Conservation (phyloP, 2,113 vertebrate species). For the Tachysurus fulvidraco region DNA sequence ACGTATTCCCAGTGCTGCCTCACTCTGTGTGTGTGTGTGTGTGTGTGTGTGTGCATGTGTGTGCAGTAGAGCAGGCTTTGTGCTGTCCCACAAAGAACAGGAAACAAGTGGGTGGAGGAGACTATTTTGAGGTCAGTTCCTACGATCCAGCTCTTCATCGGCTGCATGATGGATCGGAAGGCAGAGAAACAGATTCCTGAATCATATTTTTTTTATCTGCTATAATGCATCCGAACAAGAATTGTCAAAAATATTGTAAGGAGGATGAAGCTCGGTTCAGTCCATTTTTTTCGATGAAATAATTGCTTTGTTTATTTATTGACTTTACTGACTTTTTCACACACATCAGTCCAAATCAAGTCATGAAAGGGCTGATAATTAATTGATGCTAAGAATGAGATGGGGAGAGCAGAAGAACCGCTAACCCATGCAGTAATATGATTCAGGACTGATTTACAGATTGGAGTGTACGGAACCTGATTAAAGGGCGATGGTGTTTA, state of each 20-base stretch:
- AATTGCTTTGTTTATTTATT: not conserved
- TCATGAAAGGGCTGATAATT: not conserved
- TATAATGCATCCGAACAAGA: not conserved
- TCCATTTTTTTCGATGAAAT: not conserved
- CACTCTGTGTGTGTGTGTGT: slow-evolving; percentile 8
- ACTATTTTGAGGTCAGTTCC: slow-evolving; percentile 41
- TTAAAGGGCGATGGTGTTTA: slow-evolving; percentile 4
- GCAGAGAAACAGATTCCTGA: not conserved
- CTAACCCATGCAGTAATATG: not conserved
- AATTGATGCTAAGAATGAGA: not conserved
- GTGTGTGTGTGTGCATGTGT: slow-evolving; percentile 26
- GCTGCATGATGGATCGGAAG: slow-evolving; percentile 23
- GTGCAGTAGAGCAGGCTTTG: slow-evolving; percentile 27
- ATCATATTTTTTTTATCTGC: not conserved
- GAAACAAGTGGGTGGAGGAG: slow-evolving; percentile 46
- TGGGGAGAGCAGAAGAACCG: not conserved
- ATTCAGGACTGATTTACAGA: not conserved
- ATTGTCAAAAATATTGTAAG: not conserved
- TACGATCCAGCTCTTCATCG: slow-evolving; percentile 27
- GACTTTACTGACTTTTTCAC: not conserved
- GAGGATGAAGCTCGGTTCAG: not conserved
- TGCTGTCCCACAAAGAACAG: slow-evolving; percentile 45
- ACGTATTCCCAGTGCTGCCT: not conserved
- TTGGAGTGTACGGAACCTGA: slow-evolving; percentile 22
- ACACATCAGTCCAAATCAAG: not conserved